Conservation (phyloP, 2,113 vertebrate species). For the Climacteris rufus region DNA sequence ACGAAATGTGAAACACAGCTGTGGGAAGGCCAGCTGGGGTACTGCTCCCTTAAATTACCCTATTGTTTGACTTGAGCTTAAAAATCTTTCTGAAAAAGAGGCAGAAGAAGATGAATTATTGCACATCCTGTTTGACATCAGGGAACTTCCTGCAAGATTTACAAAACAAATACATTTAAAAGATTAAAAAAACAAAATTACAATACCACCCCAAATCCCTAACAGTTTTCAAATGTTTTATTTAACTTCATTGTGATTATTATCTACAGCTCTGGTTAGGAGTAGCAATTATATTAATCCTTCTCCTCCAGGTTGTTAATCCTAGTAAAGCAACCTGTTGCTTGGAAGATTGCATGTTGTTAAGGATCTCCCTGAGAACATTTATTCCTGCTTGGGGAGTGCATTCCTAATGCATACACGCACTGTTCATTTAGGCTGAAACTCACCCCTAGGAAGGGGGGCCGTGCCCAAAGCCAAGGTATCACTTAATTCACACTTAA, state of each 20-base stretch:
- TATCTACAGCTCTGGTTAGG: background rate
- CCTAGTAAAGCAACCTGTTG: conserved; percentile 41
- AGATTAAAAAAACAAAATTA: background rate
- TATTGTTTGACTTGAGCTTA: background rate
- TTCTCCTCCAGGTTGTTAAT: conserved; percentile 39
- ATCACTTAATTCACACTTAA: conserved; percentile 24
- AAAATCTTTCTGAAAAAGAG: background rate
- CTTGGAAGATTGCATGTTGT: conserved; percentile 23
- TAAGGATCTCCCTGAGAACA: conserved; percentile 24
- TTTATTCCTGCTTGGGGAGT: conserved; percentile 20
- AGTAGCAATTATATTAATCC: conserved; percentile 57
- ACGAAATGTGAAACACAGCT: background rate
- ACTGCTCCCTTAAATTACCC: background rate
- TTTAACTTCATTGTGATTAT: conserved; percentile 21
- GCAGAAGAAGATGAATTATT: background rate
- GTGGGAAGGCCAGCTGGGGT: background rate
- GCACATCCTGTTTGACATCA: background rate
- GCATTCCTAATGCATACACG: background rate
- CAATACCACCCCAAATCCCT: background rate
- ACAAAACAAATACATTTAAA: background rate
- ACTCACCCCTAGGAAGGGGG: background rate
- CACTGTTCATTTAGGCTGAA: background rate
- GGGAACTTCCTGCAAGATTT: background rate
- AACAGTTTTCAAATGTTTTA: background rate
- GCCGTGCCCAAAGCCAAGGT: background rate